Percentiles rank a stretch among this genome's conserved stretches.
Evolutionary conservation across 2,113 vertebrate genomes (phyloP).

Genomic region (Solea solea): DNA sequence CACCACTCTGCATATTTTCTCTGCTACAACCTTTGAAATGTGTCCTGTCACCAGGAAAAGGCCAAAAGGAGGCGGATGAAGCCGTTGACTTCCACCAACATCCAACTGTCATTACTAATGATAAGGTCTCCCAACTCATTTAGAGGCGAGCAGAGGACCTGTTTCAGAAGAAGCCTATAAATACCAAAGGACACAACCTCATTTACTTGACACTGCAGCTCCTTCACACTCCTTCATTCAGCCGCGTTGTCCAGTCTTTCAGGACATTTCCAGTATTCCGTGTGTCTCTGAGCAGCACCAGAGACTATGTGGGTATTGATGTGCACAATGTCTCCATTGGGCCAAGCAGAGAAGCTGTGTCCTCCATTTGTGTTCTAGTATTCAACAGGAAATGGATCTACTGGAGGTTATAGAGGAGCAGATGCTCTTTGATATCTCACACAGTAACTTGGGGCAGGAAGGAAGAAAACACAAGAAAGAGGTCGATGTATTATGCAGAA

Average conservation of each 20-base stretch:
- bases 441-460: slow-evolving; percentile 44
- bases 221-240: slow-evolving; percentile 27
- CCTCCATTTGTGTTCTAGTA: slow-evolving; percentile 25
- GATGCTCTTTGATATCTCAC: slow-evolving; percentile 60
- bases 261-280: not conserved
- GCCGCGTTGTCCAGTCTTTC: slow-evolving; percentile 11
- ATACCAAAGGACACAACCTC: slow-evolving; percentile 30
- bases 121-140: slow-evolving; percentile 47
- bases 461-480: slow-evolving; percentile 29
- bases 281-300: not conserved
- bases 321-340: not conserved
- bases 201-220: slow-evolving; percentile 16
- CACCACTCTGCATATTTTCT: not conserved
- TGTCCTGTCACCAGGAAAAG: slow-evolving; percentile 33
- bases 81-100: slow-evolving; percentile 9
- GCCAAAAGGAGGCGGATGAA: slow-evolving; percentile 26
- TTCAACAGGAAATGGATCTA: slow-evolving; percentile 48
- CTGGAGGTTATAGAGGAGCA: slow-evolving; percentile 46
- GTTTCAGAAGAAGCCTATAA: slow-evolving; percentile 11
- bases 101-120: not conserved
- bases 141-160: not conserved
- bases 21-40: not conserved
- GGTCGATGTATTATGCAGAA: slow-evolving; percentile 76
- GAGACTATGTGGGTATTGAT: slow-evolving; percentile 55
- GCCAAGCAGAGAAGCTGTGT: slow-evolving; percentile 8